These are phyloP conservation scores for Romanogobio albipinnatus DNA, from an alignment of 2,113 vertebrate genomes.

Conservation along the genomic window DNA sequence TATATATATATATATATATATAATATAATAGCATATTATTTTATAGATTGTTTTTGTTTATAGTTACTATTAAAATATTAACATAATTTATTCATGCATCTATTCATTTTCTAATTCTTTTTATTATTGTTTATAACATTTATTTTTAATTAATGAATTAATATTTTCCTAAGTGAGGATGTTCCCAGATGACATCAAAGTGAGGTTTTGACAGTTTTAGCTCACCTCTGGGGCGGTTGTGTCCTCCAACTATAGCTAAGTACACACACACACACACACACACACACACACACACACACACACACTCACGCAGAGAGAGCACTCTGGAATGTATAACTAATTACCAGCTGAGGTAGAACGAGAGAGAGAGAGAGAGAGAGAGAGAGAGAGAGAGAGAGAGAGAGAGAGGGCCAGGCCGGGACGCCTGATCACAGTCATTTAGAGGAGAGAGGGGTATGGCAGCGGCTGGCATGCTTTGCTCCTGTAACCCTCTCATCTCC, in stretches of 20 bases:
- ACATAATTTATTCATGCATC: background rate
- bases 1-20: no score
- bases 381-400: background rate
- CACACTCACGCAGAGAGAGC: background rate
- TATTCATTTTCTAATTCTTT: background rate
- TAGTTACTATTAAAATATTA: no score
- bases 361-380: slow-evolving; percentile 5
- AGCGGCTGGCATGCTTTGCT: slow-evolving; percentile 33
- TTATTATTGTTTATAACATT: background rate
- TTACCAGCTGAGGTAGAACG: slow-evolving; percentile 32
- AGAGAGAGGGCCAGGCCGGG: background rate
- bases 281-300: background rate
- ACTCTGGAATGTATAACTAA: slow-evolving; percentile 47
- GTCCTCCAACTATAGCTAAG: background rate
- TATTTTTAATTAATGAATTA: background rate
- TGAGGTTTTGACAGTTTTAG: background rate
- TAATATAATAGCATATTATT: no score
- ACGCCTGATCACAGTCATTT: slow-evolving; percentile 4
- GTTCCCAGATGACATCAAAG: background rate
- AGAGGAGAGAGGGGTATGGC: slow-evolving; percentile 33
- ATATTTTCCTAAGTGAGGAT: background rate
- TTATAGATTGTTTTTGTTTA: no score
- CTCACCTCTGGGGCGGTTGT: background rate
- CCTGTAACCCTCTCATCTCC: slow-evolving; percentile 29
- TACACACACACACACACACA: background rate